phyloP scores from a whole-genome alignment of 1,140 invertebrate species.

The Cylas formicarius region DNA sequence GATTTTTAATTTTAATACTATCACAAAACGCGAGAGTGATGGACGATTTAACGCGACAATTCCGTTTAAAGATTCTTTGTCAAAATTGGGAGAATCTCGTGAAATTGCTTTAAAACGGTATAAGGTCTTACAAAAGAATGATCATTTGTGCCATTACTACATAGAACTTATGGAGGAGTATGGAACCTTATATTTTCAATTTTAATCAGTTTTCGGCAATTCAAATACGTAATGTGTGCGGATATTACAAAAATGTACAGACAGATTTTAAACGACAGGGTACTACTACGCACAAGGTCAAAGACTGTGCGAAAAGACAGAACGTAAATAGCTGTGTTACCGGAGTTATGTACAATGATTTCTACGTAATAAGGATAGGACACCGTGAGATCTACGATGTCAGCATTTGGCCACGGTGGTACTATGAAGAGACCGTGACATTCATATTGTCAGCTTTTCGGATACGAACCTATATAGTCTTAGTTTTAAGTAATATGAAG shows the following conservation, averaged over 20 bases:
- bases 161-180: slow-evolving; percentile 32
- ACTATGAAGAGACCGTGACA: too few relatives aligned
- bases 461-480: too few relatives aligned
- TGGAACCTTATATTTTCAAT: slow-evolving; percentile 14
- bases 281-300: too few relatives aligned
- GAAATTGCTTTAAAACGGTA: slow-evolving; percentile 11
- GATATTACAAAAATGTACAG: slow-evolving; percentile 11
- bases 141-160: slow-evolving; percentile 24
- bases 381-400: too few relatives aligned
- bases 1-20: slow-evolving; percentile 10
- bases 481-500: too few relatives aligned
- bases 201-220: not conserved
- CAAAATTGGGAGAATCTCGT: slow-evolving; percentile 7
- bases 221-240: not conserved
- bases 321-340: too few relatives aligned
- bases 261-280: slow-evolving; percentile 2
- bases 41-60: slow-evolving; percentile 26
- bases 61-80: slow-evolving; percentile 2
- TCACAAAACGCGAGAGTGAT: slow-evolving; percentile 22
- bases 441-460: too few relatives aligned
- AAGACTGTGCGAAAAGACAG: too few relatives aligned
- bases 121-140: slow-evolving; percentile 2
- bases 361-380: too few relatives aligned
- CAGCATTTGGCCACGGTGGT: too few relatives aligned
- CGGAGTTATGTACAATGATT: too few relatives aligned